Evolutionary conservation across 2,113 vertebrate species (phyloP), one percentile per base, ranked within the genome.

Genomic region (Salvelinus namaycush): DNA sequence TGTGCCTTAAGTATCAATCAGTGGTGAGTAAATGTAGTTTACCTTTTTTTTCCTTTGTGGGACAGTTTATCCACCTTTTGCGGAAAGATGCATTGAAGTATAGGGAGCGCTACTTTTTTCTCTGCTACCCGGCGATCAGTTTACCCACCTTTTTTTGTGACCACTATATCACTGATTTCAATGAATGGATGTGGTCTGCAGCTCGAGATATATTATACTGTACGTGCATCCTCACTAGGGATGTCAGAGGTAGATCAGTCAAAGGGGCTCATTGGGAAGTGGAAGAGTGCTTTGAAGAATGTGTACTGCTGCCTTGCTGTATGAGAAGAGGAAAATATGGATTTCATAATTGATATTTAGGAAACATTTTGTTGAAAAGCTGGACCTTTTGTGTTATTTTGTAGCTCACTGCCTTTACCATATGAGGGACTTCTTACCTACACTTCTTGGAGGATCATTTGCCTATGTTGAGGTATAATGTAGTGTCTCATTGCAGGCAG

Each of bases 1-100:
- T 71, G 72, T 72, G 54, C 68, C 78, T 76, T 84, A 31, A 80
- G 20, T 66, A 13, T 67, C 60, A 44, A 44, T 44, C 39, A 44
- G 39, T 44, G 8, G 39, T 11, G 39, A 44, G 39, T 44, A 44
- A 44, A 44, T 44, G 34, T 0, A 44, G 39, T 44, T 9, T 9
- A 39, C 34, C 7, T 0, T 39, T 39, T 39, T 8, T 39, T 26
- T 1, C 26, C 34, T 8, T 39, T 44, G 8, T 44, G 39, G 39
- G 39, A 44, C 39, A 44, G 39, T 44, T 44, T 2, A 44, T 11
- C 39, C 1, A 44, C 0, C 39, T 44, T 44, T 44, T 44, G 39
- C 2, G 0, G 39, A 44, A 44, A 44, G 8, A 39, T 39, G 39
- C 39, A 9, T 39, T 12, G 8, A 44, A 44, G 39, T 44, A 1